Percentiles rank a stretch among this genome's conserved stretches.
phyloP scores from a whole-genome alignment of 2,797 vertebrate species.

The Eospalax fontanierii region DNA sequence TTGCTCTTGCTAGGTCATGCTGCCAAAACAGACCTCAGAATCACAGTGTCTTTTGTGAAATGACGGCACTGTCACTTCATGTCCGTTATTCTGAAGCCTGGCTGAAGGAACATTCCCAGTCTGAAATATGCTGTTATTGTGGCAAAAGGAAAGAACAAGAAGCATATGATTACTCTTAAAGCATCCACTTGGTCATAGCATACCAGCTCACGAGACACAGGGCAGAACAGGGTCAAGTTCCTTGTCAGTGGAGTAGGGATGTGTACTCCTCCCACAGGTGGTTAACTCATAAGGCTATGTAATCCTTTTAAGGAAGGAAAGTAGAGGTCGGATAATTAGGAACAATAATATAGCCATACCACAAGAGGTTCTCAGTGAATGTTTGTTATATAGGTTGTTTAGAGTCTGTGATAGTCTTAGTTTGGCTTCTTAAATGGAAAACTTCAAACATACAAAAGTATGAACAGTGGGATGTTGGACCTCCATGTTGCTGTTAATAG shows the following conservation, averaged over 20 bases:
- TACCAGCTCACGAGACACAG: not conserved
- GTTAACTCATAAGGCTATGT: not conserved
- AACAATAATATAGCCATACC: not conserved
- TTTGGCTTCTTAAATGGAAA: not conserved
- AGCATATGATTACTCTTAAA: not conserved
- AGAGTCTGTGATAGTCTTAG: not conserved
- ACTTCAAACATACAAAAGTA: conserved; percentile 17
- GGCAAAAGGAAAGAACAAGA: conserved; percentile 22
- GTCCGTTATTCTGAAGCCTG: conserved; percentile 10
- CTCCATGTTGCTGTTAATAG: conserved; percentile 12
- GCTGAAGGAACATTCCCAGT: not conserved
- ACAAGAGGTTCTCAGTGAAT: not conserved
- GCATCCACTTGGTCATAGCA: not conserved
- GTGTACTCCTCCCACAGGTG: not conserved
- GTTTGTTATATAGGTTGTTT: conserved; percentile 38
- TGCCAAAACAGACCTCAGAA: not conserved
- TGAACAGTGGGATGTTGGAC: not conserved
- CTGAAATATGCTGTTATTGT: not conserved
- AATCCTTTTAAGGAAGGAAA: conserved; percentile 25
- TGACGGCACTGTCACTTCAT: not conserved
- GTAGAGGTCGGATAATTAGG: conserved; percentile 5
- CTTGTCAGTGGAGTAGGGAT: not conserved
- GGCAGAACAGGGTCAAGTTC: conserved; percentile 9
- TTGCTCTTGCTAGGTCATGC: not conserved
- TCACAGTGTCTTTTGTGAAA: conserved; percentile 21